Evolutionary conservation across 2,888 invertebrate species (phyloP), one percentile per base, ranked within the genome.

Genomic region (Gortyna flavago): DNA sequence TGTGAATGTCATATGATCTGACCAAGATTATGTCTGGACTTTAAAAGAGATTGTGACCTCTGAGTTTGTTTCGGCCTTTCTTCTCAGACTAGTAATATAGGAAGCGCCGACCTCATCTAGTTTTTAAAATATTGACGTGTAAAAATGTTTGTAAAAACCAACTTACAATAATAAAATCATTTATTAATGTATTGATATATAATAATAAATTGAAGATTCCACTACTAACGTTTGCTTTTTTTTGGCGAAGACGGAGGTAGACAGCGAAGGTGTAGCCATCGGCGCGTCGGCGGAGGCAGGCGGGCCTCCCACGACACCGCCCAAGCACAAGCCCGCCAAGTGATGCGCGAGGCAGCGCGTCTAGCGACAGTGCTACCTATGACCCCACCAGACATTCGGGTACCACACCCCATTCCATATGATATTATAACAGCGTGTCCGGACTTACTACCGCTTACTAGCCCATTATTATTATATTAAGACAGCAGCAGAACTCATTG

Each of bases 221-320:
- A 54, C n/a, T 18, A 38, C 25, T 65, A 70, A 71, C 6, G 0
- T 59, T 35, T 16, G 1, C 25, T 1, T 44, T 32, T 59, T 59
- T 41, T 69, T 65, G 3, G 65, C 41, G 11, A 82, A 97, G 96
- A 95, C 93, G 90, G 97, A 97, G 88, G 96, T 97, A 57, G 97
- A 97, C 91, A 97, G 97, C 86, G 97, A 97, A 83, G 97, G 97
- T 9, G 96, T 96, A 3, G 94, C 97, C 0, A 93, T 97, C 75
- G 97, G 97, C 48, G 96, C 97, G 25, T 94, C 95, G 3, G 97
- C 96, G 35, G 97, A 97, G 90, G 95, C 95, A 72, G 97, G 96
- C 80, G 96, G 96, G 0, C 95, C 97, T 25, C 97, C 97, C 83
- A 97, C 97, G 87, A 96, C 92, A 48, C 97, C 97, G 79, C 95